Evolutionary conservation across 2,113 vertebrate genomes (phyloP).

Genomic region (Serinus canaria): DNA sequence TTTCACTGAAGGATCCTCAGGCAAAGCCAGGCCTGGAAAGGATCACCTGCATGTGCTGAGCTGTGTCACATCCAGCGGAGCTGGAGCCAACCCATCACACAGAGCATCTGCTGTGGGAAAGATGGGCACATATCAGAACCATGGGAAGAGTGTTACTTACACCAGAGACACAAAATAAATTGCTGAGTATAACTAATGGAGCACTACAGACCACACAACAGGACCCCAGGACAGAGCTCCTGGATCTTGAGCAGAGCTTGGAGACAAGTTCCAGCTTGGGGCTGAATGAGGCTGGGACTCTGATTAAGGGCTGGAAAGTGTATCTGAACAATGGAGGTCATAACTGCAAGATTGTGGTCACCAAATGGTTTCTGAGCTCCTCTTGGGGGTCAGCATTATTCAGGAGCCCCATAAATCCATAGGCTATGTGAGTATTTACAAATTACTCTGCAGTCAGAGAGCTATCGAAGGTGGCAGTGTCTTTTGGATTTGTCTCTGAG

Average conservation of each 20-base stretch:
- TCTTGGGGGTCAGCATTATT: background rate
- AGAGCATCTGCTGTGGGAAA: background rate
- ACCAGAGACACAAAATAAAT: background rate
- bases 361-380: background rate
- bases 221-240: background rate
- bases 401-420: background rate
- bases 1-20: background rate
- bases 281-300: background rate
- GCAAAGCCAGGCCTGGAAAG: background rate
- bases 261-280: background rate
- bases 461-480: background rate
- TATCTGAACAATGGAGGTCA: background rate
- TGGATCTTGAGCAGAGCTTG: background rate
- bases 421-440: background rate
- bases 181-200: background rate
- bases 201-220: background rate
- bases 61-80: background rate
- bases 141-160: accelerated
- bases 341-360: background rate
- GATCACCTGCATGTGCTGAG: accelerated
- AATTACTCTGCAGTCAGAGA: background rate
- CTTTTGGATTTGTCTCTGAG: background rate
- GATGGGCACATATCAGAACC: accelerated
- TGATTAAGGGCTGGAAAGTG: background rate
- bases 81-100: background rate